Base-by-base conservation (phyloP, 2,113 vertebrate species). In the Perognathus longimembris region DNA sequence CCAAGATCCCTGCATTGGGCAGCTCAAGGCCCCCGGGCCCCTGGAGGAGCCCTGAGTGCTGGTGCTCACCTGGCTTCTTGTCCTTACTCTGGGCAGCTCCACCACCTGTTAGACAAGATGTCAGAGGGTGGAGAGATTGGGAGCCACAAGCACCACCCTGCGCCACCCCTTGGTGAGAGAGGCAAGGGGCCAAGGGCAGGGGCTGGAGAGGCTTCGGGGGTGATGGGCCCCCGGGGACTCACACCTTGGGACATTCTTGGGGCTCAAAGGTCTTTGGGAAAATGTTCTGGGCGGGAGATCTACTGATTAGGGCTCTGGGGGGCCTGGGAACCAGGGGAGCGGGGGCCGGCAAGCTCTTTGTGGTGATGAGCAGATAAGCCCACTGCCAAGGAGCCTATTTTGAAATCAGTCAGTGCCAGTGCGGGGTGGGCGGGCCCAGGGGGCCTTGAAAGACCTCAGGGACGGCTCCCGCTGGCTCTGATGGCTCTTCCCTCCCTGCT, bases 211-310 rank as follows among this genome's bases (percentile, higher is more conserved):
- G 38, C 54, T 20, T 28, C 7, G 26, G 89, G 26, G 61, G 83
- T 32, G 21, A 40, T 40, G 11, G 12, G 69, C 1, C 61, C 63
- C 76, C 84, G 78, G 96, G 96, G 91, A 91, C 93, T 85, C 92
- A 94, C 97, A 97, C 83, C 97, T 94, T 70, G 90, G 97, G 96
- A 94, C 79, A 54, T 97, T 97, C 97, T 97, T 97, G 95, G 96
- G 97, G 97, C 98, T 97, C 98, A 98, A 98, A 98, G 98, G 97
- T 98, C 96, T 96, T 96, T 97, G 97, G 96, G 97, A 98, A 98
- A 97, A 89, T 94, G 9, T 91, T 88, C 54, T 22, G 7, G 75
- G 95, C 54, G n/a, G 28, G 94, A 97, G 98, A 97, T 98, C 1
- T 45, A 84, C 74, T 1, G 97, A 97, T 98, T 97, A 97, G 94